These are phyloP conservation scores for Coregonus ussuriensis DNA, from an alignment of 2,797 vertebrate species.

Conservation along the genomic window DNA sequence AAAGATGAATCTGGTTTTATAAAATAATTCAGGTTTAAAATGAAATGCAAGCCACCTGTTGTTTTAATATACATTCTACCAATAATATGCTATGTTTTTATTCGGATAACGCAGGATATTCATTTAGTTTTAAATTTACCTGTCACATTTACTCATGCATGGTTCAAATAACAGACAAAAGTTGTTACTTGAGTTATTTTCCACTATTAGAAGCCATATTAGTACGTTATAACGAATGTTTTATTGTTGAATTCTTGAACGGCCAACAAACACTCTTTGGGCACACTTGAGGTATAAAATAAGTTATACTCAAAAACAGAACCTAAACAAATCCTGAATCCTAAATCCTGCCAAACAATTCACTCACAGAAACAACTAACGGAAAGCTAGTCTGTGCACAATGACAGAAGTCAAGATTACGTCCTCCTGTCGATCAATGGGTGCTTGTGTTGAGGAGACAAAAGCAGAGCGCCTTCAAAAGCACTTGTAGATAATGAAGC, in stretches of 20 bases:
- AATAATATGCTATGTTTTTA: slow-evolving; percentile 24
- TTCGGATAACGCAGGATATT: slow-evolving; percentile 25
- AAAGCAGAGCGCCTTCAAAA: slow-evolving; percentile 4
- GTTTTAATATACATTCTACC: slow-evolving; percentile 35
- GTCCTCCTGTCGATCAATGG: slow-evolving; percentile 11
- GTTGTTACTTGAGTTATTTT: neutral
- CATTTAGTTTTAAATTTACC: slow-evolving; percentile 51
- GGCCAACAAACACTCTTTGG: neutral
- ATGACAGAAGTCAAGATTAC: neutral
- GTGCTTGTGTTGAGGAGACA: slow-evolving; percentile 17
- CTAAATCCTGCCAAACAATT: neutral
- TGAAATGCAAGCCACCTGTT: slow-evolving; percentile 31
- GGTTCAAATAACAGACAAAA: neutral
- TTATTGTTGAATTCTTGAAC: neutral
- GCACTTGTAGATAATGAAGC: slow-evolving; percentile 18
- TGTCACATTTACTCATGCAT: neutral
- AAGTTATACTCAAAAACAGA: neutral
- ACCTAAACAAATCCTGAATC: neutral
- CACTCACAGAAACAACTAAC: neutral
- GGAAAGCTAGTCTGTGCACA: neutral
- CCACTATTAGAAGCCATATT: neutral
- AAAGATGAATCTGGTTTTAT: slow-evolving; percentile 42
- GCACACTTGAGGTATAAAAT: no score
- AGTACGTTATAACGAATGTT: neutral
- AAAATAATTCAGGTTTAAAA: slow-evolving; percentile 48